Conservation (phyloP, 2,113 vertebrate species). For the Erythrolamprus reginae region DNA sequence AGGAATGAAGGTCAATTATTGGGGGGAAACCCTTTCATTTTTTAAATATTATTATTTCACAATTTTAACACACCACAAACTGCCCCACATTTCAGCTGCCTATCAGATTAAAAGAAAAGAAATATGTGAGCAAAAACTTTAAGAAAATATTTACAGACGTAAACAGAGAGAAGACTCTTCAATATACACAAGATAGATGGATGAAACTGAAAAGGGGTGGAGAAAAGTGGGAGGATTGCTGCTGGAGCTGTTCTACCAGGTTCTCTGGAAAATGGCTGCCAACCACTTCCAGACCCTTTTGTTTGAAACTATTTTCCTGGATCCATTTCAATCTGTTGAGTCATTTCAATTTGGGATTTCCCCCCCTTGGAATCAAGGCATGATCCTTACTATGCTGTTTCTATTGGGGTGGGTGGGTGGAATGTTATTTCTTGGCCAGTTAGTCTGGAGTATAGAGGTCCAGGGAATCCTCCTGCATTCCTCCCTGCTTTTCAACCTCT, state of each 20-base stretch:
- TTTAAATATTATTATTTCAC: not conserved
- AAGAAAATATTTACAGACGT: not conserved
- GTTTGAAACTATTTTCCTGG: not conserved
- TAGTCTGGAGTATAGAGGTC: not conserved
- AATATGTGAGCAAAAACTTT: not conserved
- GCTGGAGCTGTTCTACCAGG: not conserved
- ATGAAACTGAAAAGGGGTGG: not conserved
- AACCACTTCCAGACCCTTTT: not conserved
- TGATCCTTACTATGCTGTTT: not conserved
- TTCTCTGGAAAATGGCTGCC: not conserved
- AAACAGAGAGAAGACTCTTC: not conserved
- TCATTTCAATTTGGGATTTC: not conserved
- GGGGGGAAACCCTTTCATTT: not conserved
- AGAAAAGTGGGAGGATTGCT: not conserved
- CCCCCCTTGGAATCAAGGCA: not conserved
- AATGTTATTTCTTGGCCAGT: not conserved
- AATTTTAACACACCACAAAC: not conserved
- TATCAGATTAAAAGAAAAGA: not conserved
- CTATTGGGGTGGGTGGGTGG: no score
- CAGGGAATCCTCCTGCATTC: not conserved
- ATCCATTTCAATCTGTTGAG: not conserved
- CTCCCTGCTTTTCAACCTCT: not conserved
- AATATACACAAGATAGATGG: not conserved
- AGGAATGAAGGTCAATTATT: not conserved
- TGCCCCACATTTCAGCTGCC: not conserved